Conservation (phyloP, 2,113 vertebrate genomes). For the Calonectris borealis region DNA sequence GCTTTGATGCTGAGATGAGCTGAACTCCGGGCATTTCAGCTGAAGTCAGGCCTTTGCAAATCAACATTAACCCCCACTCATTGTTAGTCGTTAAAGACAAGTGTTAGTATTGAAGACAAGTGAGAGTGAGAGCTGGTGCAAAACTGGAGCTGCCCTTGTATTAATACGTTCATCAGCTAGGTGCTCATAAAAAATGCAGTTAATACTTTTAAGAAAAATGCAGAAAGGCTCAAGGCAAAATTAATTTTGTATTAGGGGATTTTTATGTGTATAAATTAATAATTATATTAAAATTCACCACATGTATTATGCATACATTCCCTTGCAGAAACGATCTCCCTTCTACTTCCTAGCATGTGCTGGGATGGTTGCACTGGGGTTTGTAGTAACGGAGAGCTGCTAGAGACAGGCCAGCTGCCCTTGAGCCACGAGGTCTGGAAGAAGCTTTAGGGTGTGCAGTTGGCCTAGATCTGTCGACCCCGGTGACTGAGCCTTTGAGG, state of each 20-base stretch:
- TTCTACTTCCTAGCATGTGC: not conserved
- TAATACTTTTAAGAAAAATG: not conserved
- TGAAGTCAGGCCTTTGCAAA: not conserved
- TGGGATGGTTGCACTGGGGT: not conserved
- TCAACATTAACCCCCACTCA: not conserved
- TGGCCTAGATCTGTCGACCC: not conserved
- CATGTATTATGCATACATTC: conserved; percentile 3
- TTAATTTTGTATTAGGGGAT: conserved; percentile 34
- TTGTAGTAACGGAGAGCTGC: not conserved
- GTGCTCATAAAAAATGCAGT: conserved; percentile 22
- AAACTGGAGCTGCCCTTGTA: not conserved
- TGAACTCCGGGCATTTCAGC: not conserved
- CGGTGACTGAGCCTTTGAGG: not conserved
- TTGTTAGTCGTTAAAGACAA: not conserved
- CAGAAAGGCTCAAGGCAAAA: conserved; percentile 42
- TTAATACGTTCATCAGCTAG: not conserved
- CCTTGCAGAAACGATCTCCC: not conserved
- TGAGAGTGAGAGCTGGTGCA: not conserved
- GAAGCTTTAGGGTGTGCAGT: not conserved
- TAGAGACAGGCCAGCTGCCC: not conserved
- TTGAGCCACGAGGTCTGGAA: not conserved
- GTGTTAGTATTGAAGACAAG: not conserved
- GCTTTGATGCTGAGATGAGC: not conserved
- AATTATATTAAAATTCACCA: conserved; percentile 15
- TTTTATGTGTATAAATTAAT: conserved; percentile 45